Conservation (phyloP, 2,113 vertebrate genomes). For the Rhinolophus sinicus region DNA sequence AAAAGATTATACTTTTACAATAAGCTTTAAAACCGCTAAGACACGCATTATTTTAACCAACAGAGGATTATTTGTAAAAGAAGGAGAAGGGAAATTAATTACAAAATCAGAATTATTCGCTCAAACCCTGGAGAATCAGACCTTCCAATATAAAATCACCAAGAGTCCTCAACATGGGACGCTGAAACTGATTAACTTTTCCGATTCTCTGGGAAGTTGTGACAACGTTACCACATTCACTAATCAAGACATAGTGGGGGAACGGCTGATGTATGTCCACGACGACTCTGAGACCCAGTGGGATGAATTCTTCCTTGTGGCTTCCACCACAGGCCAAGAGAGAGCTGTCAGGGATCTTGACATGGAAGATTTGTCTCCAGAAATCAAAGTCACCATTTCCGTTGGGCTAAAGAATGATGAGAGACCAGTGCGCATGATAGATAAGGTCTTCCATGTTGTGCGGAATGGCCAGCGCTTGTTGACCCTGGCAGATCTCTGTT, state of each 20-base stretch:
- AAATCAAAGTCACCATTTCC: conserved; percentile 88
- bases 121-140: conserved; percentile 87
- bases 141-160: conserved; percentile 88
- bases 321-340: conserved; percentile 80
- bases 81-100: conserved; percentile 93
- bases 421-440: conserved; percentile 89
- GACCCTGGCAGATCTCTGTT: conserved; percentile 90
- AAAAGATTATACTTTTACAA: conserved; percentile 87
- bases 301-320: conserved; percentile 90
- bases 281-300: conserved; percentile 91
- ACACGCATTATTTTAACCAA: conserved; percentile 89
- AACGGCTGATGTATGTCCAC: conserved; percentile 91
- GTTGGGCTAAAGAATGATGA: conserved; percentile 93
- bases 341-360: conserved; percentile 41
- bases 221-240: conserved; percentile 88
- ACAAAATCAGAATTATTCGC: conserved; percentile 89
- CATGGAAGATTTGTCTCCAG: conserved; percentile 81
- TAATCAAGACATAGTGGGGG: conserved; percentile 87
- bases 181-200: conserved; percentile 87
- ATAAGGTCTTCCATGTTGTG: conserved; percentile 91
- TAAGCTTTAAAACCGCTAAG: conserved; percentile 90
- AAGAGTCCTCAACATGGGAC: conserved; percentile 90
- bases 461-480: conserved; percentile 89
- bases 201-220: conserved; percentile 85
- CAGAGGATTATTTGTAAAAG: conserved; percentile 87